Conservation (phyloP, 2,888 invertebrate species). For the Epistrophella euchroma region DNA sequence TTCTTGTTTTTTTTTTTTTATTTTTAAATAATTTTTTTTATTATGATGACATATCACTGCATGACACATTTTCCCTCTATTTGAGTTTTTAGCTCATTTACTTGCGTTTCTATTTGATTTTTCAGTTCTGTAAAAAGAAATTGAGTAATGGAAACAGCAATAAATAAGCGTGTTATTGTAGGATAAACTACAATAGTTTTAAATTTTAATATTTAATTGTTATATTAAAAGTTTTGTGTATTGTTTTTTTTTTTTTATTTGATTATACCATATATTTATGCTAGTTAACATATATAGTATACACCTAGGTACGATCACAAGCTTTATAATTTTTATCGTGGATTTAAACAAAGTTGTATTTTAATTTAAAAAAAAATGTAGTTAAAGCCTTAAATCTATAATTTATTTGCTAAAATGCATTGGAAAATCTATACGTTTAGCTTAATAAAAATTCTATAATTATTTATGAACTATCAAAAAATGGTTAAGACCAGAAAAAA, state of each 20-base stretch:
- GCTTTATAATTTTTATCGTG: constrained; percentile 57
- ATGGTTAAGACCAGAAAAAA: too few relatives aligned
- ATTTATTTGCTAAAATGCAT: too few relatives aligned
- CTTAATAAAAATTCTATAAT: too few relatives aligned
- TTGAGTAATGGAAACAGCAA: constrained; percentile 84
- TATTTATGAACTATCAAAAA: too few relatives aligned
- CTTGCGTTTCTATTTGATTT: constrained; percentile 98
- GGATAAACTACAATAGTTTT: constrained; percentile 82
- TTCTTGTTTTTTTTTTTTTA: constrained; percentile 68
- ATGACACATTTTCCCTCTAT: constrained; percentile 98
- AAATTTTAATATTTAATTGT: constrained; percentile 77
- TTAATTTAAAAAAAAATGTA: too few relatives aligned
- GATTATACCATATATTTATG: constrained; percentile 70
- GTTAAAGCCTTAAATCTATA: too few relatives aligned
- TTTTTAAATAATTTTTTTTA: constrained; percentile 74
- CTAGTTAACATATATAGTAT: constrained; percentile 69
- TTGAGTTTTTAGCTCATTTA: constrained; percentile 97
- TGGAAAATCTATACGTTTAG: too few relatives aligned
- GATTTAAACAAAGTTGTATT: constrained; percentile 3
- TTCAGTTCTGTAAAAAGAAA: constrained; percentile 93
- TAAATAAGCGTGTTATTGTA: constrained; percentile 84
- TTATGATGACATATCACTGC: constrained; percentile 90
- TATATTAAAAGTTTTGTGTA: constrained; percentile 75
- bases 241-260: constrained; percentile 48
- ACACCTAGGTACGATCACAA: constrained; percentile 64